Percentiles rank a stretch among this genome's conserved stretches.
These are phyloP conservation scores for Drosophila borborema DNA, from an alignment of 2,888 invertebrate species.

Conservation along the genomic window DNA sequence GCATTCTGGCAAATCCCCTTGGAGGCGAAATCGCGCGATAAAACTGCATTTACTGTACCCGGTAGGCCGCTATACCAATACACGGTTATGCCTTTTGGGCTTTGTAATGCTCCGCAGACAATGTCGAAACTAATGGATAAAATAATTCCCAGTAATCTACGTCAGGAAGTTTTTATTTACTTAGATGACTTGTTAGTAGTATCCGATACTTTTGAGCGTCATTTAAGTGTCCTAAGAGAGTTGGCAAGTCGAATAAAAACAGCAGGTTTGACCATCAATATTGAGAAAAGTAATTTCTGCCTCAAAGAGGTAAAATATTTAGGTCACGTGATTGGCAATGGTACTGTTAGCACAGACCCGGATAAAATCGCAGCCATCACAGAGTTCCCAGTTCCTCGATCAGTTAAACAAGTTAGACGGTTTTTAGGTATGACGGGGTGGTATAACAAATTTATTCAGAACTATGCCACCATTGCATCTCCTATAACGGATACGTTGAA, in stretches of 20 bases:
- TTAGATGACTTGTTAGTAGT: slow-evolving; percentile 14
- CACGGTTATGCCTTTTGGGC: not conserved
- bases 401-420: not conserved
- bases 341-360: slow-evolving; percentile 10
- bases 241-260: not conserved
- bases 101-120: not conserved
- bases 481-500: not conserved
- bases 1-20: not conserved
- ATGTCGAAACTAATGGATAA: not conserved
- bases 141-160: not conserved
- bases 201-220: slow-evolving; percentile 4
- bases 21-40: not conserved
- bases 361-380: slow-evolving; percentile 17
- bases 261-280: slow-evolving; percentile 3
- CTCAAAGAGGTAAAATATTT: slow-evolving; percentile 10
- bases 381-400: slow-evolving; percentile 1
- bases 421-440: slow-evolving; percentile 1
- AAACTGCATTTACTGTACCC: slow-evolving; percentile 1
- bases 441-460: slow-evolving; percentile 1
- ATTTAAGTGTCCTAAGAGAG: slow-evolving; percentile 5
- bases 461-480: slow-evolving; percentile 1
- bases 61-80: not conserved
- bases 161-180: slow-evolving; percentile 13
- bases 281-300: slow-evolving; percentile 12
- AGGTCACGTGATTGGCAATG: slow-evolving; percentile 1